Conservation (phyloP, 2,888 invertebrate genomes). For the Shargacucullia verbasci region DNA sequence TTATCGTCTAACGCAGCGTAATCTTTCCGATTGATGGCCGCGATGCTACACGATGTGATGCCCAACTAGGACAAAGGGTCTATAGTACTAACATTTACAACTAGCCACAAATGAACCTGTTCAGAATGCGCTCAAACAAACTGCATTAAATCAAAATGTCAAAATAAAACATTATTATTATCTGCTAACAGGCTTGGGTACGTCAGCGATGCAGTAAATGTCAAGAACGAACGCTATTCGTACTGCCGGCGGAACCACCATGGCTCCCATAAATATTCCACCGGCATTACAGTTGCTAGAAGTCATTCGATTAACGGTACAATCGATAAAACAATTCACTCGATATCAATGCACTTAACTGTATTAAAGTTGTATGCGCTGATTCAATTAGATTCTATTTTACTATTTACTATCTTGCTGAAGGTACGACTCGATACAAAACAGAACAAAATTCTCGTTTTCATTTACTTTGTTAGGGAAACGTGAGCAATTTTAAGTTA, state of each 20-base stretch:
- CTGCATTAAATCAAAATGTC: constrained; percentile 54
- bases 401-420: constrained; percentile 22
- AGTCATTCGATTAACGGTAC: constrained; percentile 54
- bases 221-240: constrained; percentile 55
- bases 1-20: not conserved
- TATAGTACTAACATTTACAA: constrained; percentile 19
- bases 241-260: constrained; percentile 43
- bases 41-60: constrained; percentile 1
- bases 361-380: constrained; percentile 36
- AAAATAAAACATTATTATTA: constrained; percentile 58
- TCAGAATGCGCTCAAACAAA: constrained; percentile 38
- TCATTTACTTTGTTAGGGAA: constrained; percentile 42
- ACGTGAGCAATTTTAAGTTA: constrained; percentile 38
- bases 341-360: constrained; percentile 45
- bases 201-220: constrained; percentile 52
- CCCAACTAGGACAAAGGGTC: constrained; percentile 14
- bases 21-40: not conserved
- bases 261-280: constrained; percentile 50
- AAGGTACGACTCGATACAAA: constrained; percentile 14
- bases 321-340: constrained; percentile 52
- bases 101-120: constrained; percentile 35
- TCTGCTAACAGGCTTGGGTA: constrained; percentile 43
- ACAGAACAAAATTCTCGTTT: constrained; percentile 24
- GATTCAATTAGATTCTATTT: constrained; percentile 42
- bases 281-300: constrained; percentile 45